Percentiles rank a stretch among this genome's conserved stretches.
Evolutionary conservation across 2,888 invertebrate genomes (phyloP).

Genomic region (Eristalis arbustorum): DNA sequence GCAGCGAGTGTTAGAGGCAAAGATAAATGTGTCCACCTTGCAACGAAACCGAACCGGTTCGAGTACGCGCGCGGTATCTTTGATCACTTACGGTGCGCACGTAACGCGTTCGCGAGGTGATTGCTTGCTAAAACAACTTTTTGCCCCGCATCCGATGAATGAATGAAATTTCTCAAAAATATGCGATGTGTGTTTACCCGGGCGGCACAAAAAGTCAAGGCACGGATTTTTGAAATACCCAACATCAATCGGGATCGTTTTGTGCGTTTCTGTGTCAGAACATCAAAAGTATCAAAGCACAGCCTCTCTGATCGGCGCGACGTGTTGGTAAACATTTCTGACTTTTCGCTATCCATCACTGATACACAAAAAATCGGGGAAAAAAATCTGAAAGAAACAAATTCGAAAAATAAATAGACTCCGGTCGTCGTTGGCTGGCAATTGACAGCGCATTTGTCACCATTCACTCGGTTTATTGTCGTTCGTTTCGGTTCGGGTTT

Average conservation of each 20-base stretch:
- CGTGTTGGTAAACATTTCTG: constrained; percentile 33
- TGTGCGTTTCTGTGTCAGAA: constrained; percentile 8
- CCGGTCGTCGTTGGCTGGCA: constrained; percentile 13
- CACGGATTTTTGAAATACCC: constrained; percentile 38
- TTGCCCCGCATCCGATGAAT: constrained; percentile 2
- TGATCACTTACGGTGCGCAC: constrained; percentile 33
- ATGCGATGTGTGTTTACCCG: constrained; percentile 7
- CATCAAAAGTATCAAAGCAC: constrained; percentile 35
- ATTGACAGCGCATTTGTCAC: constrained; percentile 43
- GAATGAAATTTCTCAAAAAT: constrained; percentile 44
- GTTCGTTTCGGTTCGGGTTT: constrained; percentile 31
- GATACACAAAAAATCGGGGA: not conserved
- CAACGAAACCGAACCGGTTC: constrained; percentile 51
- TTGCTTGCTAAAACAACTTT: constrained; percentile 6
- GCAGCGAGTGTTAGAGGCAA: constrained; percentile 6
- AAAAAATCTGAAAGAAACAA: constrained; percentile 21
- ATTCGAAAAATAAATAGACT: constrained; percentile 55
- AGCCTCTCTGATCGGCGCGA: not conserved
- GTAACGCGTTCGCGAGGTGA: not conserved
- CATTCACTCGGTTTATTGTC: constrained; percentile 31
- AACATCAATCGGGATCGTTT: constrained; percentile 41
- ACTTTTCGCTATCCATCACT: not conserved
- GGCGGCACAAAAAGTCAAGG: constrained; percentile 31
- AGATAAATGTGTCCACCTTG: constrained; percentile 12
- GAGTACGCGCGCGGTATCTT: constrained; percentile 37